A percentile compares a stretch with the other conserved stretches of the same genome.
These are phyloP conservation scores for Aphaenogaster floridana DNA, from an alignment of 1,140 invertebrate genomes.

Conservation along the genomic window DNA sequence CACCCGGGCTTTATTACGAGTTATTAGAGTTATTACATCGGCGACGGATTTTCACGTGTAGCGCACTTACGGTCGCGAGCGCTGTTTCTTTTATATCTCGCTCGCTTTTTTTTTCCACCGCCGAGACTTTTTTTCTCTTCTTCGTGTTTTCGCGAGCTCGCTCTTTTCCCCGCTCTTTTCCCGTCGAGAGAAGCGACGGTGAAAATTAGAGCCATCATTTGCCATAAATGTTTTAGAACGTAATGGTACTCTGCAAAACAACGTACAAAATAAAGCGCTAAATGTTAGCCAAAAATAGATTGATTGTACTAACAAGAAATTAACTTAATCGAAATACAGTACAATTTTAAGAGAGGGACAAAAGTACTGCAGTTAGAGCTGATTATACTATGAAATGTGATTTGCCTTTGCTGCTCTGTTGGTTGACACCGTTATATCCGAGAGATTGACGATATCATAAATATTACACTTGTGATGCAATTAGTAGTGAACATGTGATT, in stretches of 20 bases:
- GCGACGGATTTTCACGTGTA: conserved; percentile 83
- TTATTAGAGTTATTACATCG: conserved; percentile 86
- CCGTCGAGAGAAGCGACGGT: neutral
- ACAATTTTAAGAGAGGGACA: neutral
- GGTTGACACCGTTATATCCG: neutral
- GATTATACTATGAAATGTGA: neutral
- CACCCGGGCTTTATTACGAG: conserved; percentile 86
- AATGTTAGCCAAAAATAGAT: neutral
- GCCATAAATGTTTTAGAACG: neutral
- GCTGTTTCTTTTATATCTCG: conserved; percentile 37
- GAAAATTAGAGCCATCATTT: neutral
- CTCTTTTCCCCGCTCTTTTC: neutral
- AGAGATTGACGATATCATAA: neutral
- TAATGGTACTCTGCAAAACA: neutral
- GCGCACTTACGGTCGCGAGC: conserved; percentile 43
- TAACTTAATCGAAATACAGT: neutral
- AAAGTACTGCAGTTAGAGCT: neutral
- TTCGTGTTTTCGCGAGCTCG: neutral
- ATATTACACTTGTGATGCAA: neutral
- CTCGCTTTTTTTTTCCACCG: conserved; percentile 37
- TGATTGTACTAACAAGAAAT: neutral
- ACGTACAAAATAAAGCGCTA: neutral
- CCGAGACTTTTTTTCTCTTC: neutral
- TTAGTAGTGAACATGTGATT: neutral
- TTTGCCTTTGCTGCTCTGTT: neutral